Evolutionary conservation across 1,140 invertebrate genomes (phyloP).

Genomic region (Lanistes nyassanus): DNA sequence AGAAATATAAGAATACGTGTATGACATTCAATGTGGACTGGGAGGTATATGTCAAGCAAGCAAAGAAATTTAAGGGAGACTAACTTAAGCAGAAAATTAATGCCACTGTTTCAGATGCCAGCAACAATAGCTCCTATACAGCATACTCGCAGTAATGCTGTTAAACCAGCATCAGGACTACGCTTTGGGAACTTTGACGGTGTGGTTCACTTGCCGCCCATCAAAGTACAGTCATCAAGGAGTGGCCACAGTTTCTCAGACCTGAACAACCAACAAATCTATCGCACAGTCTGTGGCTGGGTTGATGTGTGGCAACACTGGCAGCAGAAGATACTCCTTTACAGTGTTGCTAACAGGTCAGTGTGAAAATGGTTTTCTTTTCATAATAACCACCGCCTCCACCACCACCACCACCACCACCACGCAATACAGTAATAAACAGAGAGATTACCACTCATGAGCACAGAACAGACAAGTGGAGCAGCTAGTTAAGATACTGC

Average conservation of each 20-base stretch:
- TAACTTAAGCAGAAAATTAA: constrained; percentile 46
- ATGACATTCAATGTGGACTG: too few species aligned
- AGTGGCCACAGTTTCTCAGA: constrained; percentile 39
- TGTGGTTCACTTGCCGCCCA: constrained; percentile 48
- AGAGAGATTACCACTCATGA: neutral
- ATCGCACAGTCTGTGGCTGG: constrained; percentile 57
- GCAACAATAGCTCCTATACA: constrained; percentile 49
- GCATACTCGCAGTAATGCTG: constrained; percentile 42
- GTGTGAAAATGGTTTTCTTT: neutral
- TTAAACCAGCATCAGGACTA: constrained; percentile 46
- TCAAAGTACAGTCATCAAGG: constrained; percentile 25
- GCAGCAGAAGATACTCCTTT: constrained; percentile 57
- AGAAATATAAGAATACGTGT: too few species aligned
- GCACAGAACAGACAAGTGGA: too few species aligned
- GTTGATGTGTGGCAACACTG: constrained; percentile 58
- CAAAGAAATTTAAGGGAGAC: constrained; percentile 18
- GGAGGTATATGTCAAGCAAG: constrained; percentile 41
- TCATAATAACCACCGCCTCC: too few species aligned
- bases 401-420: neutral
- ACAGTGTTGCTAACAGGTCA: constrained; percentile 58
- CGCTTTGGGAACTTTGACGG: constrained; percentile 60
- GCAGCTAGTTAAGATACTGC: too few species aligned
- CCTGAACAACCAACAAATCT: constrained; percentile 59
- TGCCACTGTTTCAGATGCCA: constrained; percentile 40
- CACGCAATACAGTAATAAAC: neutral